Evolutionary conservation across 1,140 invertebrate genomes (phyloP).

Genomic region (Brachionus manjavacas): DNA sequence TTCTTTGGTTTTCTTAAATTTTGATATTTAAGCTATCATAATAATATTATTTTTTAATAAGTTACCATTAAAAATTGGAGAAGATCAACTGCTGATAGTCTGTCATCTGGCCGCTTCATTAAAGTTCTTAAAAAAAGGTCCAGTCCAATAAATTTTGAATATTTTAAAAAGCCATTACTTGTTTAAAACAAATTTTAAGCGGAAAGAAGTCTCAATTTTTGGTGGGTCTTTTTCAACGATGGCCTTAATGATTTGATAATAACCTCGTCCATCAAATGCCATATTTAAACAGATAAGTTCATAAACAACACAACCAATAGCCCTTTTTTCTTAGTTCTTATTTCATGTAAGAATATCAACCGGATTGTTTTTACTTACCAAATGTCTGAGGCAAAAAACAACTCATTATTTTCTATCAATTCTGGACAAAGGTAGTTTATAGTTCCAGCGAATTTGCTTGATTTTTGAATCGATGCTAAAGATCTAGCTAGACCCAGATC

Average conservation of each 20-base stretch:
- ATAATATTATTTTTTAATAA: background rate
- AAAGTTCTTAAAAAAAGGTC: background rate
- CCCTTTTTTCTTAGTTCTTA: background rate
- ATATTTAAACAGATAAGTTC: slow-evolving; percentile 9
- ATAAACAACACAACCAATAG: slow-evolving; percentile 19
- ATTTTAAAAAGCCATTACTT: background rate
- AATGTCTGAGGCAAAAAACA: slow-evolving; percentile 20
- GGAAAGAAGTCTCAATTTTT: slow-evolving; percentile 11
- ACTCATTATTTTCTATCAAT: slow-evolving; percentile 16
- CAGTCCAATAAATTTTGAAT: background rate
- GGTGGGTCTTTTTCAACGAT: slow-evolving; percentile 30
- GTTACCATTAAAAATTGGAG: background rate
- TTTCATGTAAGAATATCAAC: background rate
- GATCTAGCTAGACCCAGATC: background rate
- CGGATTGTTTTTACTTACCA: background rate
- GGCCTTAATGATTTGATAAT: slow-evolving; percentile 17
- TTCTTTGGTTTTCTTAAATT: background rate
- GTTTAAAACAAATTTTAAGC: slow-evolving; percentile 27
- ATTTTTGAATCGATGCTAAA: background rate
- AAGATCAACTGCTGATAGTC: background rate
- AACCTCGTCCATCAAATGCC: slow-evolving; percentile 7
- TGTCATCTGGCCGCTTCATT: background rate
- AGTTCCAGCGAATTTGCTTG: slow-evolving; percentile 13
- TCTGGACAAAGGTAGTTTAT: slow-evolving; percentile 13
- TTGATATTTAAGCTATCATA: background rate